Conservation (phyloP, 1,140 invertebrate species). For the Aphelenchoides fujianensis region DNA sequence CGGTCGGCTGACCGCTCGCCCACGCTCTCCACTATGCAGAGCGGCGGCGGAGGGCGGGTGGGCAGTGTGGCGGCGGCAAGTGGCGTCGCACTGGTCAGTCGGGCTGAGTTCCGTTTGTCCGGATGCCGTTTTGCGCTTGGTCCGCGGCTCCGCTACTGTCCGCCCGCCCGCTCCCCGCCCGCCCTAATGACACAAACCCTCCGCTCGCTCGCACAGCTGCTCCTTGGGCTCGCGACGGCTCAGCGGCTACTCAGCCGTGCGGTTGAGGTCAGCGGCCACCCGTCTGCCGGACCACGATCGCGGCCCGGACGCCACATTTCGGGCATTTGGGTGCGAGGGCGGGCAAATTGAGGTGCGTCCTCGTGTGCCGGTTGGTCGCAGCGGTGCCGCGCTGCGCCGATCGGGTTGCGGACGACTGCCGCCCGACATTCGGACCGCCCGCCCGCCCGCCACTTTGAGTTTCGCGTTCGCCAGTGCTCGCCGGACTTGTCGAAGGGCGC, state of each 20-base stretch:
- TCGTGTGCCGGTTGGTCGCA: not conserved
- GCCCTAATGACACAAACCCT: not conserved
- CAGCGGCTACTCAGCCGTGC: not conserved
- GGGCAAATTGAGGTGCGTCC: not conserved
- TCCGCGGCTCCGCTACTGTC: not conserved
- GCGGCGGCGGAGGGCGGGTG: too few relatives aligned
- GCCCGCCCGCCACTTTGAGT: too few relatives aligned
- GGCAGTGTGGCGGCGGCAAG: not conserved
- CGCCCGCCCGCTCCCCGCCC: not conserved
- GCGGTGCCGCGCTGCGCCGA: not conserved
- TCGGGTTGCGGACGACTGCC: too few relatives aligned
- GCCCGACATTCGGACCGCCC: too few relatives aligned
- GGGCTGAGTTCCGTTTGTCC: not conserved
- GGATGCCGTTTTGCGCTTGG: not conserved
- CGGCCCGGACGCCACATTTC: not conserved
- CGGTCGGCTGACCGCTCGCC: not conserved
- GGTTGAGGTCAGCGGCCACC: not conserved
- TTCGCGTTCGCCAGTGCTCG: too few relatives aligned
- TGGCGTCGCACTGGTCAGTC: not conserved
- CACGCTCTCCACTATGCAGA: not conserved
- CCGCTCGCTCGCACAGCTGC: constrained; percentile 3
- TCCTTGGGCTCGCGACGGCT: not conserved
- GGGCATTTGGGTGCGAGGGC: not conserved
- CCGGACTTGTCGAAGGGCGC: too few relatives aligned
- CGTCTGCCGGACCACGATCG: not conserved